A percentile compares a stretch with the other conserved stretches of the same genome.
These are phyloP conservation scores for Eulemur rubriventer DNA, from an alignment of 2,797 vertebrate genomes.

Conservation along the genomic window DNA sequence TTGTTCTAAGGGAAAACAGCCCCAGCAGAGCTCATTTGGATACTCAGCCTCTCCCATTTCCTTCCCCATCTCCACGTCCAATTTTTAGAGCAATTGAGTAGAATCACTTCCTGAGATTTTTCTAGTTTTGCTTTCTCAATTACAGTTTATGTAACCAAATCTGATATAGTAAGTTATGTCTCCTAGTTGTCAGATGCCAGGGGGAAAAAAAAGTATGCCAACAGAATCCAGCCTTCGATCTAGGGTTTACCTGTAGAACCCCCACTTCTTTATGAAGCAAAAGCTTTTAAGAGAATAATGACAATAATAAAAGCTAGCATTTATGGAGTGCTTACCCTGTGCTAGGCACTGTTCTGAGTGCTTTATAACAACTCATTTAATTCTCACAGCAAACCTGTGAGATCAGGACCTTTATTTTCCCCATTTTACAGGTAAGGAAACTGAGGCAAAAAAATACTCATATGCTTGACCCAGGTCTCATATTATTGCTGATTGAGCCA, in stretches of 20 bases:
- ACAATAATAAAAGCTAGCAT: not conserved
- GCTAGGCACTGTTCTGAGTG: not conserved
- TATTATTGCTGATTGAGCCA: not conserved
- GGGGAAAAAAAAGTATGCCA: not conserved
- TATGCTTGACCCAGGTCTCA: not conserved
- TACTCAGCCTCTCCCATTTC: not conserved
- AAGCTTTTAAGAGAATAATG: not conserved
- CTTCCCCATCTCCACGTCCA: not conserved
- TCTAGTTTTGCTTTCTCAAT: slow-evolving; percentile 33
- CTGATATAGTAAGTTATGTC: not conserved
- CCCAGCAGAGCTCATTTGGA: not conserved
- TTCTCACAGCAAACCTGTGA: not conserved
- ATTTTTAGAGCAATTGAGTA: not conserved
- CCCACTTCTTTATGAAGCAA: not conserved
- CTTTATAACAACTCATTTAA: not conserved
- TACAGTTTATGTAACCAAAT: slow-evolving; percentile 41
- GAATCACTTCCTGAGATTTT: slow-evolving; percentile 35
- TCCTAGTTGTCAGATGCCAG: not conserved
- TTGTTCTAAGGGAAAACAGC: not conserved
- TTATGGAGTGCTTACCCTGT: not conserved
- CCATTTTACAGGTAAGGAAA: not conserved
- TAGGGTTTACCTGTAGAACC: not conserved
- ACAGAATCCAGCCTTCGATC: not conserved
- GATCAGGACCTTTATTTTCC: not conserved
- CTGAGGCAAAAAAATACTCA: not conserved